These are phyloP conservation scores for Phylloscopus trochiloides DNA, from an alignment of 2,113 vertebrate species.

Conservation along the genomic window DNA sequence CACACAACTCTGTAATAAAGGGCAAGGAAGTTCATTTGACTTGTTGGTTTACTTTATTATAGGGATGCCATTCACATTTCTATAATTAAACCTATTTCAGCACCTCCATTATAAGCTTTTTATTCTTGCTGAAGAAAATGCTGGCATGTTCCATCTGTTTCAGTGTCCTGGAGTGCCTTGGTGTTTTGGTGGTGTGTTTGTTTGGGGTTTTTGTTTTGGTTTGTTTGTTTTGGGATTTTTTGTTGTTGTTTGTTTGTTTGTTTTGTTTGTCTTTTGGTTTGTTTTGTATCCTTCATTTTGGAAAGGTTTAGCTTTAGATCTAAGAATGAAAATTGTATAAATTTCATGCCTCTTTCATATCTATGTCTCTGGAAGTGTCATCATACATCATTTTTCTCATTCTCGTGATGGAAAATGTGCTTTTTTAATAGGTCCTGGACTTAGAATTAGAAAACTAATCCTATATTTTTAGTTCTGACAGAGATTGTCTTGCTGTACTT, in stretches of 20 bases:
- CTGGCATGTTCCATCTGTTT: conserved; percentile 24
- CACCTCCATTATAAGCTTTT: background rate
- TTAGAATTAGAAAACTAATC: background rate
- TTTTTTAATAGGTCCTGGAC: background rate
- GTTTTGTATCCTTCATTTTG: background rate
- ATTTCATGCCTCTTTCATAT: background rate
- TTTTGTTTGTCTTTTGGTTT: background rate
- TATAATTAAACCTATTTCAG: conserved; percentile 54
- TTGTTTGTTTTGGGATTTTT: background rate
- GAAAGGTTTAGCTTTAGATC: background rate
- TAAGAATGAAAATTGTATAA: background rate
- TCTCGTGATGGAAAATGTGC: background rate
- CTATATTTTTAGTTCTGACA: background rate
- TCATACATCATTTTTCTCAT: background rate
- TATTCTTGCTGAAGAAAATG: conserved; percentile 3
- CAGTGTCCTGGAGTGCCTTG: background rate
- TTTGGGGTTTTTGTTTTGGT: background rate
- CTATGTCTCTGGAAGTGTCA: background rate
- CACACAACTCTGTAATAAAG: background rate
- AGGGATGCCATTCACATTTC: conserved; percentile 31
- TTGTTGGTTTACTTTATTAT: conserved; percentile 25
- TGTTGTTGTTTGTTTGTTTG: background rate
- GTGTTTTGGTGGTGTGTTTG: no score
- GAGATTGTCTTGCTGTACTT: background rate
- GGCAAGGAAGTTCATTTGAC: background rate